phyloP scores from a whole-genome alignment of 2,113 vertebrate genomes.

The Leucosticte australis region DNA sequence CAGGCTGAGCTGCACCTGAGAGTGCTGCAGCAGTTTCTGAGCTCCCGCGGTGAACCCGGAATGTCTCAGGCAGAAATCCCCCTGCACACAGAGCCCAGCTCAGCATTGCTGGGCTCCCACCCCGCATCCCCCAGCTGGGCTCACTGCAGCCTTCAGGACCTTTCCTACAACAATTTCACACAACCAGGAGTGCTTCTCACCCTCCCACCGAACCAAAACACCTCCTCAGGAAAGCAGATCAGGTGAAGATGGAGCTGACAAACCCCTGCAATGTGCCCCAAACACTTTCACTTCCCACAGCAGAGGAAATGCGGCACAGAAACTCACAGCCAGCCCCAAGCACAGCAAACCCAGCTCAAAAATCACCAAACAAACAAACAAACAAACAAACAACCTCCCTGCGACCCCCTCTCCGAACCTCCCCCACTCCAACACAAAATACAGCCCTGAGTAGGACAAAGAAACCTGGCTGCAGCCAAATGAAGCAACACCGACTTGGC shows the following conservation, averaged over 20 bases:
- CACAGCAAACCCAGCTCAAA: not conserved
- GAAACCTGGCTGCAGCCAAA: not conserved
- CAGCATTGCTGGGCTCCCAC: not conserved
- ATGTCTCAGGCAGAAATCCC: not conserved
- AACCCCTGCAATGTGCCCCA: rapidly evolving
- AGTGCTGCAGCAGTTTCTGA: not conserved
- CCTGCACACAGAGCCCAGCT: not conserved
- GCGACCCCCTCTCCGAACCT: not conserved
- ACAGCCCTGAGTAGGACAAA: not conserved
- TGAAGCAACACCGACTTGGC: not conserved
- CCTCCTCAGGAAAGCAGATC: not conserved
- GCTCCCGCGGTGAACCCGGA: rapidly evolving
- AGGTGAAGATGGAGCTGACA: not conserved
- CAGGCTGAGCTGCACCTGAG: not conserved
- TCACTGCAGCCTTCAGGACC: not conserved
- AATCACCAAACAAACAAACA: not conserved
- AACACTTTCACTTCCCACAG: not conserved
- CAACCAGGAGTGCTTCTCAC: not conserved
- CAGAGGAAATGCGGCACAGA: not conserved
- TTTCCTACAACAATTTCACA: not conserved
- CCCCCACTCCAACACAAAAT: not conserved
- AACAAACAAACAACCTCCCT: too few species aligned
- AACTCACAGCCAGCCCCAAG: not conserved
- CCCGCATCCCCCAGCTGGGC: not conserved
- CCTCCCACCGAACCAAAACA: rapidly evolving